phyloP scores from a whole-genome alignment of 2,797 vertebrate species.

The Myotis findleyi region DNA sequence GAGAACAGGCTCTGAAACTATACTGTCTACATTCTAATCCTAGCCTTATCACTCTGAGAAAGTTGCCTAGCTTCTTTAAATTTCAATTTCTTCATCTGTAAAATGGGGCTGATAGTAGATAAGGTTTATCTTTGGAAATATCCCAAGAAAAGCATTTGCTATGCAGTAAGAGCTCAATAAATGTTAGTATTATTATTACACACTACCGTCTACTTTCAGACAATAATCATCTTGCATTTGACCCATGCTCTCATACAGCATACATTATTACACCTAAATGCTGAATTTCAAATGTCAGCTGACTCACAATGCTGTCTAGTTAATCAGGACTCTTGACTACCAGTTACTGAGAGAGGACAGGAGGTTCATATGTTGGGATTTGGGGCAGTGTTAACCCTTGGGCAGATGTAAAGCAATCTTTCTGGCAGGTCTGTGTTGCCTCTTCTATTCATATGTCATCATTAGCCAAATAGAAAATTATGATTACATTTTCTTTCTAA shows the following conservation, averaged over 20 bases:
- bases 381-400: neutral
- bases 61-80: neutral
- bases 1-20: neutral
- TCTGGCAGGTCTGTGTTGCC: neutral
- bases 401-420: neutral
- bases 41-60: neutral
- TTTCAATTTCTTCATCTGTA: slow-evolving; percentile 10
- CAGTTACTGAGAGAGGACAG: neutral
- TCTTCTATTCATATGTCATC: neutral
- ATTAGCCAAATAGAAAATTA: slow-evolving; percentile 30
- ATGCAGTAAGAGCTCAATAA: neutral
- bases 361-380: neutral
- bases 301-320: neutral
- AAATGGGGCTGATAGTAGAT: neutral
- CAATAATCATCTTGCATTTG: neutral
- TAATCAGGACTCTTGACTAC: neutral
- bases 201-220: neutral
- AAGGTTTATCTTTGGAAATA: neutral
- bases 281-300: neutral
- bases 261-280: neutral
- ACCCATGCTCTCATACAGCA: neutral
- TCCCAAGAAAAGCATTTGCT: neutral
- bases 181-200: neutral
- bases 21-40: neutral
- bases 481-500: neutral